phyloP scores from a whole-genome alignment of 2,113 vertebrate genomes.

The Tinamus guttatus region DNA sequence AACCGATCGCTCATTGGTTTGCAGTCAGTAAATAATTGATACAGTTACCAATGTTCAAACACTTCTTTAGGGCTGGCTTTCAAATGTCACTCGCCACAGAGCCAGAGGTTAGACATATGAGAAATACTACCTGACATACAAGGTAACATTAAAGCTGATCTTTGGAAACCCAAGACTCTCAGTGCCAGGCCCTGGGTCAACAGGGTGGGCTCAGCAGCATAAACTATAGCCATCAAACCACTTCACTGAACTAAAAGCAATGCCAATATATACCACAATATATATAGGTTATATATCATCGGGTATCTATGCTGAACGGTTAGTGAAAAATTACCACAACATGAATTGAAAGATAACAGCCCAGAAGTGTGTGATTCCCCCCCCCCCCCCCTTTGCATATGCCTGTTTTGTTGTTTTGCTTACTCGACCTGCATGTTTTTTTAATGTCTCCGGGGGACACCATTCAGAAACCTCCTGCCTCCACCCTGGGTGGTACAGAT shows the following conservation, averaged over 20 bases:
- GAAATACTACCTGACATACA: not conserved
- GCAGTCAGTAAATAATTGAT: not conserved
- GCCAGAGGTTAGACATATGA: not conserved
- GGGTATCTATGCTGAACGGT: not conserved
- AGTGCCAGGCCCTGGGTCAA: not conserved
- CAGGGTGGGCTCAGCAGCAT: not conserved
- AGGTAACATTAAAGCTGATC: not conserved
- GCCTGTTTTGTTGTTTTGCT: not conserved
- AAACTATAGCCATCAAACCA: not conserved
- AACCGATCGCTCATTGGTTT: not conserved
- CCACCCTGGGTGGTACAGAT: conserved; percentile 50
- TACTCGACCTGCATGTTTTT: not conserved
- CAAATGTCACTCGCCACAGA: not conserved
- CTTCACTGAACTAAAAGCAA: not conserved
- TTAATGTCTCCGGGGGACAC: not conserved
- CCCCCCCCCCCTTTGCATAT: too few species aligned
- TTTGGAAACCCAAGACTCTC: not conserved
- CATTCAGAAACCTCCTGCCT: conserved; percentile 35
- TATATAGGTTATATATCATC: too few species aligned
- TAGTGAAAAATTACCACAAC: not conserved
- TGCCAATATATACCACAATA: not conserved
- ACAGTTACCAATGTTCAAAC: not conserved
- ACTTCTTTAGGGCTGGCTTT: not conserved
- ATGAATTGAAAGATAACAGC: not conserved
- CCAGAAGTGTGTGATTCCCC: too few species aligned